phyloP scores from a whole-genome alignment of 2,113 vertebrate species.

The Clinocottus analis region DNA sequence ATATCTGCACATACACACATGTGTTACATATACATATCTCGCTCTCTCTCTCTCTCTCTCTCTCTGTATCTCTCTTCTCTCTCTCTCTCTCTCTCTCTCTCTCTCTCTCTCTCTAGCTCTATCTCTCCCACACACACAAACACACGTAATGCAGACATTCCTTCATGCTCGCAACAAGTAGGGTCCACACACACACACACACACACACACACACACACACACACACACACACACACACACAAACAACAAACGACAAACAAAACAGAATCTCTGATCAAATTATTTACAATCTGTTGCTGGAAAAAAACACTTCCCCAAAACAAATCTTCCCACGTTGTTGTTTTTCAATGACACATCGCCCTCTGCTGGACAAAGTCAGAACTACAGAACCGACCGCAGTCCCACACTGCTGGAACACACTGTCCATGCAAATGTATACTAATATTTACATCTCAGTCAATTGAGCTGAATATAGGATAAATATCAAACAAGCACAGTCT shows the following conservation, averaged over 20 bases:
- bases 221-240: constrained; percentile 21
- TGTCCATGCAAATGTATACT: constrained; percentile 4
- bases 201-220: constrained; percentile 23
- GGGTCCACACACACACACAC: constrained; percentile 24
- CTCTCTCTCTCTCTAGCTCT: neutral
- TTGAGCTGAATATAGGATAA: constrained; percentile 19
- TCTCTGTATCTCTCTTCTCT: neutral
- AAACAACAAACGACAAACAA: constrained; percentile 26
- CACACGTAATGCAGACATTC: constrained; percentile 29
- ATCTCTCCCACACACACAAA: constrained; percentile 2
- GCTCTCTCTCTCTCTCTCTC: neutral
- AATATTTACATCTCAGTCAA: constrained; percentile 42
- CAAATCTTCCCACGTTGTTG: constrained; percentile 17
- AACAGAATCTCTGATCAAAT: constrained; percentile 40
- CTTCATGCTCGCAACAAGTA: constrained; percentile 11
- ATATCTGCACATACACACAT: constrained; percentile 24
- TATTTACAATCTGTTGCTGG: constrained; percentile 55
- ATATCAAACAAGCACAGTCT: constrained; percentile 55
- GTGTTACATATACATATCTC: constrained; percentile 1
- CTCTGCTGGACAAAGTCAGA: constrained; percentile 76
- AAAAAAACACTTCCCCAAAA: constrained; percentile 41
- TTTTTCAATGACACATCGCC: constrained; percentile 68
- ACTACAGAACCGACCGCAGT: constrained; percentile 32
- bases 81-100: neutral
- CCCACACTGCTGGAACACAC: constrained; percentile 44